These are phyloP conservation scores for Lacanobia oleracea DNA, from an alignment of 2,888 invertebrate species.

Conservation along the genomic window DNA sequence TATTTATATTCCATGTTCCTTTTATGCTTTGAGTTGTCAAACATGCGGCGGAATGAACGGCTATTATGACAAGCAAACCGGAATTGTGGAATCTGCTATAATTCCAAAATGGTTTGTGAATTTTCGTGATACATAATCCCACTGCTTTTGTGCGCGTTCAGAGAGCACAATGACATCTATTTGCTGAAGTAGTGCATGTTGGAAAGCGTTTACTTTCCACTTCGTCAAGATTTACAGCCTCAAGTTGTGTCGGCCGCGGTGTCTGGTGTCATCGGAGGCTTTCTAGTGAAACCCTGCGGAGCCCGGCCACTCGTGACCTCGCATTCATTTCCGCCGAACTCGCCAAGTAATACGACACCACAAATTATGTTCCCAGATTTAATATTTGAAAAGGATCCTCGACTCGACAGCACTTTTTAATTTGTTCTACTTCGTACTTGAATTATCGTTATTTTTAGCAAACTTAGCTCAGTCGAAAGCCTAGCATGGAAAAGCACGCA, in stretches of 20 bases:
- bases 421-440: slow-evolving; percentile 14
- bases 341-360: slow-evolving; percentile 58
- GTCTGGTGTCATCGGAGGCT: slow-evolving; percentile 79
- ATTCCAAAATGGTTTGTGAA: slow-evolving; percentile 34
- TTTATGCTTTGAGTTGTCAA: slow-evolving; percentile 61
- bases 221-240: slow-evolving; percentile 78
- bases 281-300: slow-evolving; percentile 79
- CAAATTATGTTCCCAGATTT: slow-evolving; percentile 50
- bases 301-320: slow-evolving; percentile 74
- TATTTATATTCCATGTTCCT: slow-evolving; percentile 69
- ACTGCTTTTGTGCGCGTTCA: slow-evolving; percentile 49
- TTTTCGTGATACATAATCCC: slow-evolving; percentile 51
- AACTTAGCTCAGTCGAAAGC: background rate
- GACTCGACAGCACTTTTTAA: background rate
- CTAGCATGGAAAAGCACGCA: background rate
- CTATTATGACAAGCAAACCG: slow-evolving; percentile 53
- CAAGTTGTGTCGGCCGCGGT: slow-evolving; percentile 73
- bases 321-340: slow-evolving; percentile 70
- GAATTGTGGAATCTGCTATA: slow-evolving; percentile 36
- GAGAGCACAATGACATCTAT: slow-evolving; percentile 63
- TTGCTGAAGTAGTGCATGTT: slow-evolving; percentile 70
- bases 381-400: slow-evolving; percentile 37
- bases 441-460: slow-evolving; percentile 1
- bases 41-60: slow-evolving; percentile 51
- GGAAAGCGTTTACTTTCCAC: slow-evolving; percentile 81